Evolutionary conservation across 2,888 invertebrate genomes (phyloP), one percentile per base, ranked within the genome.

Genomic region (Caenorhabditis sp.): DNA sequence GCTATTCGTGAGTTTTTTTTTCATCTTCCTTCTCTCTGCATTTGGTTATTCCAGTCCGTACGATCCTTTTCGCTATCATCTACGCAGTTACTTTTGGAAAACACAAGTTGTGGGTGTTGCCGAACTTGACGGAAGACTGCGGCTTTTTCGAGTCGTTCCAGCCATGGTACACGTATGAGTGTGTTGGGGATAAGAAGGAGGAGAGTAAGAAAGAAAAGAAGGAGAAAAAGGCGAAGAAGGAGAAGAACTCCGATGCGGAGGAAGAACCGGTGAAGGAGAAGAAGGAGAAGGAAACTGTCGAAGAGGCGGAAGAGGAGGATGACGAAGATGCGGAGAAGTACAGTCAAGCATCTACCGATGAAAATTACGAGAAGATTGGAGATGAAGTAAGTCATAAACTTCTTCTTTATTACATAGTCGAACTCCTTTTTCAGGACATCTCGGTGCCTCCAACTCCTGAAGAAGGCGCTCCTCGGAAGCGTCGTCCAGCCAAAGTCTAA

Each of bases 131-230:
- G 0, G 99, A 98, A 93, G 86, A 99, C 92, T 98, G 98, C 32
- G 98, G 99, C 67, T 97, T 99, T 94, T 95, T 98, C 87, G 98
- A 98, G 8, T 98, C 98, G 0, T 99, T 99, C 93, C 96, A 97
- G 95, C 99, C 99, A 2, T 93, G 97, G 0, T 98, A 97, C 93
- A 90, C 91, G 1, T 90, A 91, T 70, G 89, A 88, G 56, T 87
- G 89, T 50, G 78, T 61, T 50, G 58, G 78, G 50, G 72, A 67
- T 22, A 68, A 51, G 13, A 62, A 62, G 20, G 74, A 77, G 44
- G 72, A 80, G 40, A 67, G 65, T 1, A 78, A 85, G 47, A 78
- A 85, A 8, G 76, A 83, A 15, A 84, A 85, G 53, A 76, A 85
- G 24, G 83, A 85, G 47, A 85, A 85, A 37, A 87, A 82, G 55